Percentiles rank a stretch among this genome's conserved stretches.
These are phyloP conservation scores for Bombus difficillimus DNA, from an alignment of 1,140 invertebrate genomes.

Conservation along the genomic window DNA sequence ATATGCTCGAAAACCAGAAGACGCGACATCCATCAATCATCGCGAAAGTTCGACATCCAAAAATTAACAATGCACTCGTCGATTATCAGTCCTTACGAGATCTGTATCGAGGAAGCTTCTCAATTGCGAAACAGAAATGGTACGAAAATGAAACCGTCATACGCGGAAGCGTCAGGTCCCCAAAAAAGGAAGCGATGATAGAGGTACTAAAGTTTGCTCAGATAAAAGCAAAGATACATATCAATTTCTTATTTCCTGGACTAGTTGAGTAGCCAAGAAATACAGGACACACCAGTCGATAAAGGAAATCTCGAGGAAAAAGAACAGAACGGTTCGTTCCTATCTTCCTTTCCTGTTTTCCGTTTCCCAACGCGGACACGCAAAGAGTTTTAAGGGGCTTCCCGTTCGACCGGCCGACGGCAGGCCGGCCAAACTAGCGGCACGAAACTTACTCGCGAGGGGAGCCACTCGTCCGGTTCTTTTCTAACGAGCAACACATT, in stretches of 20 bases:
- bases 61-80: too few relatives aligned
- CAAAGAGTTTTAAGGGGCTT: slow-evolving; percentile 75
- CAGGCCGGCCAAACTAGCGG: slow-evolving; percentile 47
- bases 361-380: slow-evolving; percentile 63
- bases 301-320: slow-evolving; percentile 32
- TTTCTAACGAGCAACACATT: slow-evolving; percentile 44
- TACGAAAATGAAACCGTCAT: too few relatives aligned
- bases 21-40: too few relatives aligned
- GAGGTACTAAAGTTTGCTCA: not conserved
- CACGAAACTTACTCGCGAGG: slow-evolving; percentile 10
- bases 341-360: slow-evolving; percentile 34
- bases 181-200: not conserved
- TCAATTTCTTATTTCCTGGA: not conserved
- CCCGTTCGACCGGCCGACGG: slow-evolving; percentile 51
- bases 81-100: too few relatives aligned
- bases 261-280: not conserved
- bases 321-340: slow-evolving; percentile 3
- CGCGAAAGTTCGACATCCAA: too few relatives aligned
- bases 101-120: too few relatives aligned
- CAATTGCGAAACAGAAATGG: too few relatives aligned
- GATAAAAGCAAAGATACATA: not conserved
- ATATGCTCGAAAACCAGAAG: too few relatives aligned
- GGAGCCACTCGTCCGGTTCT: slow-evolving; percentile 11
- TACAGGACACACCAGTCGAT: slow-evolving; percentile 28
- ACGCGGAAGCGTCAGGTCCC: too few relatives aligned